A percentile compares a stretch with the other conserved stretches of the same genome.
These are phyloP conservation scores for Zaprionus gabonicus DNA, from an alignment of 1,140 invertebrate genomes.

Conservation along the genomic window DNA sequence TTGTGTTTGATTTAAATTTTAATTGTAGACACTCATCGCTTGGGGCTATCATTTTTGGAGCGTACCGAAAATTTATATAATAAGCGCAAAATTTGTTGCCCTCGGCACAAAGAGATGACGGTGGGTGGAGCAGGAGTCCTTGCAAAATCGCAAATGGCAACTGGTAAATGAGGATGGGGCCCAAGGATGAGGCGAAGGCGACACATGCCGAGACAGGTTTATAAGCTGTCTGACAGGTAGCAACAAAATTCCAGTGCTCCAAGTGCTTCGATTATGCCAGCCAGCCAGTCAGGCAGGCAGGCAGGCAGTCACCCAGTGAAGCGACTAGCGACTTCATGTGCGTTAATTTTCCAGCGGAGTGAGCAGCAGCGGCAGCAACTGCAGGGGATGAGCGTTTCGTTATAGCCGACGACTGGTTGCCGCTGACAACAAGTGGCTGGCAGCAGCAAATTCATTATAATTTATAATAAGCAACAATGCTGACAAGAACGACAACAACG, in stretches of 20 bases:
- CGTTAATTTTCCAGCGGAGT: constrained; percentile 78
- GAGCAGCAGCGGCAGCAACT: constrained; percentile 50
- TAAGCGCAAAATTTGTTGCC: constrained; percentile 66
- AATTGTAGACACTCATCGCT: constrained; percentile 72
- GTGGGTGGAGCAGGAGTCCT: constrained; percentile 6
- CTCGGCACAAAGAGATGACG: background rate
- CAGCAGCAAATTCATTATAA: constrained; percentile 80
- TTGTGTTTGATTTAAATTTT: constrained; percentile 79
- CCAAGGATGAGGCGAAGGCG: constrained; percentile 28
- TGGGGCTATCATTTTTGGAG: constrained; percentile 68
- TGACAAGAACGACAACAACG: constrained; percentile 68
- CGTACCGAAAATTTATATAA: constrained; percentile 70
- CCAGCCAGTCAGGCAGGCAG: constrained; percentile 23
- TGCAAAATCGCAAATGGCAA: constrained; percentile 27
- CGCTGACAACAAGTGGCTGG: constrained; percentile 80
- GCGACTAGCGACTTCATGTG: constrained; percentile 58
- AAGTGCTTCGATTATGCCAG: constrained; percentile 75
- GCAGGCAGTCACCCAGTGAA: constrained; percentile 24
- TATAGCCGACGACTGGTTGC: constrained; percentile 52
- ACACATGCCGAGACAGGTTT: constrained; percentile 72
- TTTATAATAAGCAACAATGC: constrained; percentile 81
- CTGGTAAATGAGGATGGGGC: constrained; percentile 18
- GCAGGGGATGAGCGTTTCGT: constrained; percentile 25
- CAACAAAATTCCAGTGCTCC: constrained; percentile 43
- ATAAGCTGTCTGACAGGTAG: constrained; percentile 58